Conservation (phyloP, 2,888 invertebrate genomes). For the Salticus scenicus region DNA sequence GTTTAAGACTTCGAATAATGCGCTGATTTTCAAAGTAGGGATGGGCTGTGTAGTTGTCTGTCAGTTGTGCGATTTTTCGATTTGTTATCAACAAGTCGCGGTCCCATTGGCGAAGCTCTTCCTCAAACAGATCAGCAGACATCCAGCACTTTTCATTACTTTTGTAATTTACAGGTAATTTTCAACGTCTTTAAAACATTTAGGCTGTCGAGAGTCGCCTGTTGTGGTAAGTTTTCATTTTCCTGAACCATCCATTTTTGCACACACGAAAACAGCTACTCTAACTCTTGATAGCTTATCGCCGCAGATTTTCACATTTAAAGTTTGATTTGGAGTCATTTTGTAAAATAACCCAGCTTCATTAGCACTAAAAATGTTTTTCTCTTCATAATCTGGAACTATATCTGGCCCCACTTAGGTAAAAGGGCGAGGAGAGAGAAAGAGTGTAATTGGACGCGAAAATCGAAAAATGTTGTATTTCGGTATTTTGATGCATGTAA, state of each 20-base stretch:
- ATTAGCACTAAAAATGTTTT: slow-evolving; percentile 12
- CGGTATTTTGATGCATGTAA: no score
- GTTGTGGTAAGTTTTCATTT: background rate
- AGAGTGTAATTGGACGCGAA: no score
- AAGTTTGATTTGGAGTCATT: slow-evolving; percentile 1
- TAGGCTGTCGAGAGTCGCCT: background rate
- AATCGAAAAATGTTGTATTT: no score
- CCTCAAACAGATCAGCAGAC: background rate
- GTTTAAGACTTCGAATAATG: background rate
- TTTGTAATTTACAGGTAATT: background rate
- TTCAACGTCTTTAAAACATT: background rate
- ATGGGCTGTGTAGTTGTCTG: background rate
- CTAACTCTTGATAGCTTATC: background rate
- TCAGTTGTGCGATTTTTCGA: background rate
- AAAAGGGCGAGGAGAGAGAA: no score
- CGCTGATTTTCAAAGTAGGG: background rate
- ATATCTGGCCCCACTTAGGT: no score
- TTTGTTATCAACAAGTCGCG: background rate
- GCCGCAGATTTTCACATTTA: background rate
- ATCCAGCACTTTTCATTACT: background rate
- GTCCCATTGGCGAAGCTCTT: background rate
- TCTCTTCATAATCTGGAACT: background rate
- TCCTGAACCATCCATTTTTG: background rate
- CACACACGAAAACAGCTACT: slow-evolving; percentile 18
- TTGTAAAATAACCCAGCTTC: slow-evolving; percentile 9